These are phyloP conservation scores for Columba livia DNA, from an alignment of 2,113 vertebrate species.

Conservation along the genomic window DNA sequence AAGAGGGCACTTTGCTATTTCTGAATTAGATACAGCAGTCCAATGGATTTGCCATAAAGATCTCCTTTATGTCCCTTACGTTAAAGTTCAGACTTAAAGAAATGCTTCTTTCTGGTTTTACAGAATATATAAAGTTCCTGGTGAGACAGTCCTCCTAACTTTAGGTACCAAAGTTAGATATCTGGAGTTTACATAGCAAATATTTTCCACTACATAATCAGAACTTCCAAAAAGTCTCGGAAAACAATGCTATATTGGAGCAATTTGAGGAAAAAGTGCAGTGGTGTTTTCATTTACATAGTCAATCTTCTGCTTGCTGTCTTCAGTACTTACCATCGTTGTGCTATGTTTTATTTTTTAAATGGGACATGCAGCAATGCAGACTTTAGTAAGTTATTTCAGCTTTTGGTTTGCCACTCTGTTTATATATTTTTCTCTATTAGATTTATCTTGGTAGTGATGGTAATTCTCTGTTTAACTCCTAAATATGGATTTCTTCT, in stretches of 20 bases:
- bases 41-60: not conserved
- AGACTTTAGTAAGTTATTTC: not conserved
- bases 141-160: not conserved
- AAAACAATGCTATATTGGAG: not conserved
- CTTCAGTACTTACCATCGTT: not conserved
- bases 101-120: not conserved
- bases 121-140: not conserved
- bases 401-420: not conserved
- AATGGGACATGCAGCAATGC: not conserved
- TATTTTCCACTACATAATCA: not conserved
- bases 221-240: not conserved
- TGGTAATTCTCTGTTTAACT: not conserved
- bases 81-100: not conserved
- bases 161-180: not conserved
- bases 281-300: not conserved
- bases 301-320: not conserved
- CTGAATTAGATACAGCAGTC: not conserved
- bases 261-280: not conserved
- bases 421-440: not conserved
- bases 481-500: slow-evolving; percentile 11
- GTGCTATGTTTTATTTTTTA: not conserved
- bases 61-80: not conserved
- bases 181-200: not conserved
- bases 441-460: not conserved
- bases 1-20: not conserved